Conservation (phyloP, 2,113 vertebrate species). For the Prolemur simus region DNA sequence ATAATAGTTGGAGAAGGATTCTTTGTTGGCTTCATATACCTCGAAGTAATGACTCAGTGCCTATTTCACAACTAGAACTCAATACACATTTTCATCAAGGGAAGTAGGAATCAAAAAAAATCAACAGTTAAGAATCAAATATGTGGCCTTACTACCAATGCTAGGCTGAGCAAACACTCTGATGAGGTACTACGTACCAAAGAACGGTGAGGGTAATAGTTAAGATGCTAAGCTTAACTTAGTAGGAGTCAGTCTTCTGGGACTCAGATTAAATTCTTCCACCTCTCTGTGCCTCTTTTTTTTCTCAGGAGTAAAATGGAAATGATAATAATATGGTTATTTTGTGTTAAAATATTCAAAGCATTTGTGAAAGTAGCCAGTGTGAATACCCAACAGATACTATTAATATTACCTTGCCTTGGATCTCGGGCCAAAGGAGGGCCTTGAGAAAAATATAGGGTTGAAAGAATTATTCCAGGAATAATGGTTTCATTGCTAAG, state of each 20-base stretch:
- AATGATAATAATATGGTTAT: background rate
- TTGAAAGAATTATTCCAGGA: background rate
- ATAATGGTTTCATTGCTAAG: background rate
- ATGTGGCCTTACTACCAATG: background rate
- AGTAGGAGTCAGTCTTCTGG: background rate
- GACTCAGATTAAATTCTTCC: background rate
- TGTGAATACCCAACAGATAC: background rate
- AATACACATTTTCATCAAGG: background rate
- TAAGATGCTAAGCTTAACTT: background rate
- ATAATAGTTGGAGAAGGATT: background rate
- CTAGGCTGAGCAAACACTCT: background rate
- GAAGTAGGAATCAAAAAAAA: background rate
- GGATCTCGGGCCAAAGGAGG: background rate
- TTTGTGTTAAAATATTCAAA: background rate
- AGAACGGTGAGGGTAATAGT: background rate
- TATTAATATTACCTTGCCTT: background rate
- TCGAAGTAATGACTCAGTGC: background rate
- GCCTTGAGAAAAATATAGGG: background rate
- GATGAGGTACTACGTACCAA: background rate
- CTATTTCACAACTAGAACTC: background rate
- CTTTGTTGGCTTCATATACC: background rate
- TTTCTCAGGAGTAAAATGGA: background rate
- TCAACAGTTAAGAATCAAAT: background rate
- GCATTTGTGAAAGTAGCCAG: background rate
- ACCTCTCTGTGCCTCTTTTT: background rate